Conservation (phyloP, 2,113 vertebrate species). For the Hyperoodon ampullatus region DNA sequence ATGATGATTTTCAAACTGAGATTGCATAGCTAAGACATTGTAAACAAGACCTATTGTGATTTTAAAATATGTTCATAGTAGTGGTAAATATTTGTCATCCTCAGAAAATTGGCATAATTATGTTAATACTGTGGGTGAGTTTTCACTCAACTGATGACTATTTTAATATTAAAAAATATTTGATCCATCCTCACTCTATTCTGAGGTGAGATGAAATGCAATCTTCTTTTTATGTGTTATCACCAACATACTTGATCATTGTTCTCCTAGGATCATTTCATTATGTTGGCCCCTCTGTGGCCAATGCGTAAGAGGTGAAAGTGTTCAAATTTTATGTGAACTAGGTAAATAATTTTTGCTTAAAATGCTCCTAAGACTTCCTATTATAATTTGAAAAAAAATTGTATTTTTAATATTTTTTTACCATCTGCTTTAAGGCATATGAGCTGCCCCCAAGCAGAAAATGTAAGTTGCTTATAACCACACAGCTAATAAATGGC, state of each 20-base stretch:
- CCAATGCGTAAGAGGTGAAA: background rate
- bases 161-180: constrained; percentile 37
- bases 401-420: background rate
- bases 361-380: background rate
- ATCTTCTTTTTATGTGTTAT: background rate
- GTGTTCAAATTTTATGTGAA: background rate
- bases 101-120: constrained; percentile 32
- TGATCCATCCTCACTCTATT: background rate
- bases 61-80: background rate
- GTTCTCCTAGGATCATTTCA: background rate
- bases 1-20: constrained; percentile 45
- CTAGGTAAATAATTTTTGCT: background rate
- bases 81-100: constrained; percentile 34
- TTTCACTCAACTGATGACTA: constrained; percentile 24
- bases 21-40: constrained; percentile 31
- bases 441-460: background rate
- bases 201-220: background rate
- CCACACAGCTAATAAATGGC: background rate
- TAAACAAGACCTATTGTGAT: constrained; percentile 38
- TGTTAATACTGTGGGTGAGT: constrained; percentile 12
- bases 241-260: background rate
- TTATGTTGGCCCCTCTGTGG: background rate
- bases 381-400: background rate
- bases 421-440: background rate
- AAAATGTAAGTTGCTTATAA: background rate